A percentile compares a stretch with the other conserved stretches of the same genome.
Evolutionary conservation across 2,888 invertebrate species (phyloP).

Genomic region (Vandiemenella viatica): DNA sequence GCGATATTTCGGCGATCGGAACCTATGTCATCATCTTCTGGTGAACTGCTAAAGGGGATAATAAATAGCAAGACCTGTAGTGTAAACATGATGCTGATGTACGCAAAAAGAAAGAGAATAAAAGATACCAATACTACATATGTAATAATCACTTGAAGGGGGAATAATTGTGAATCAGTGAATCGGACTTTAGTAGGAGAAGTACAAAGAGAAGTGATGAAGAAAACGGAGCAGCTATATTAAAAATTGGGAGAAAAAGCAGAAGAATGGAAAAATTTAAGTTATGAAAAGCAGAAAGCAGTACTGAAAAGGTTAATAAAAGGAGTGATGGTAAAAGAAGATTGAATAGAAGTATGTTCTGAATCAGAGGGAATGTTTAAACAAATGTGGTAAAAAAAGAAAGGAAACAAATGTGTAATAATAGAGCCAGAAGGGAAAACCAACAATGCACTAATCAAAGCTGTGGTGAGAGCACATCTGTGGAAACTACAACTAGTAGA

Average conservation of each 20-base stretch:
- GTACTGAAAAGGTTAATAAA: constrained; percentile 1
- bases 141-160: too few species aligned
- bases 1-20: too few species aligned
- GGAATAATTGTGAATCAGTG: too few species aligned
- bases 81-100: too few species aligned
- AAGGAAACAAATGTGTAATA: constrained; percentile 1
- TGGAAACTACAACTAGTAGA: constrained; percentile 1
- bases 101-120: too few species aligned
- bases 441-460: neutral
- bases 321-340: neutral
- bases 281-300: constrained; percentile 1
- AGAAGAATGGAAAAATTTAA: constrained; percentile 2
- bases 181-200: too few species aligned
- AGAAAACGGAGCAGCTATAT: neutral
- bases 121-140: too few species aligned
- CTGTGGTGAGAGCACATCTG: constrained; percentile 1
- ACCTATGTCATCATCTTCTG: too few species aligned
- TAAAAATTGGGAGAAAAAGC: constrained; percentile 1
- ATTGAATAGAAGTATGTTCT: neutral
- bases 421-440: constrained; percentile 1
- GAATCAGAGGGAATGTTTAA: constrained; percentile 1
- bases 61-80: too few species aligned
- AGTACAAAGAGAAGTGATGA: neutral
- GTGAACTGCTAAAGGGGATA: too few species aligned
- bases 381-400: constrained; percentile 1